Conservation (phyloP, 1,140 invertebrate genomes). For the Ladona fulva region DNA sequence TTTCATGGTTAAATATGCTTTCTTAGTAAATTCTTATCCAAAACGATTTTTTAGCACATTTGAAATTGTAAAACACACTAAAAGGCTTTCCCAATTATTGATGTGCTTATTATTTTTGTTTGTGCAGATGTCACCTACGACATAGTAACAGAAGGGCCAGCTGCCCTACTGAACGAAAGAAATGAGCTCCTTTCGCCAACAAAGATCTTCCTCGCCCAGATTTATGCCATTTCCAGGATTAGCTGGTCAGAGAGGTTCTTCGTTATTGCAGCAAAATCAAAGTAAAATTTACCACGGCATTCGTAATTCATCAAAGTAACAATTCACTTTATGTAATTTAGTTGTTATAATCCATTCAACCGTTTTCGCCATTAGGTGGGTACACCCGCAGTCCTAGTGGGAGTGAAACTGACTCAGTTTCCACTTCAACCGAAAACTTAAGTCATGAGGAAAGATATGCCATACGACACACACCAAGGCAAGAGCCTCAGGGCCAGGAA, state of each 20-base stretch:
- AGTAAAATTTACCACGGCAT: not conserved
- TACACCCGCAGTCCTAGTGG: slow-evolving; percentile 54
- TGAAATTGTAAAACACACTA: no score
- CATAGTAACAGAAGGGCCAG: no score
- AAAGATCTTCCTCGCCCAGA: not conserved
- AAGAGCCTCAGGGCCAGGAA: slow-evolving; percentile 89
- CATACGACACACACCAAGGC: slow-evolving; percentile 68
- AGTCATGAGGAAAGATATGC: slow-evolving; percentile 77
- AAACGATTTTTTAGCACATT: no score
- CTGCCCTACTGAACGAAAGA: not conserved
- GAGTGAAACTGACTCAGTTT: slow-evolving; percentile 76
- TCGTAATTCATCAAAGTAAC: not conserved
- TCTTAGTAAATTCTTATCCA: no score
- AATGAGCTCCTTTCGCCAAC: not conserved
- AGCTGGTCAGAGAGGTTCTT: not conserved
- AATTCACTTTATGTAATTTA: not conserved
- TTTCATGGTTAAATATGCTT: no score
- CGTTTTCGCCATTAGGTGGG: not conserved
- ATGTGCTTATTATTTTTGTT: no score
- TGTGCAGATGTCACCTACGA: no score
- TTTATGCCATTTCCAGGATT: not conserved
- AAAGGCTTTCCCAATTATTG: no score
- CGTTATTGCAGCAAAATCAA: not conserved
- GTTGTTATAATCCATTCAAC: not conserved
- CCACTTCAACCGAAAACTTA: slow-evolving; percentile 81